These are phyloP conservation scores for Magallana angulata DNA, from an alignment of 1,140 invertebrate genomes.

Conservation along the genomic window DNA sequence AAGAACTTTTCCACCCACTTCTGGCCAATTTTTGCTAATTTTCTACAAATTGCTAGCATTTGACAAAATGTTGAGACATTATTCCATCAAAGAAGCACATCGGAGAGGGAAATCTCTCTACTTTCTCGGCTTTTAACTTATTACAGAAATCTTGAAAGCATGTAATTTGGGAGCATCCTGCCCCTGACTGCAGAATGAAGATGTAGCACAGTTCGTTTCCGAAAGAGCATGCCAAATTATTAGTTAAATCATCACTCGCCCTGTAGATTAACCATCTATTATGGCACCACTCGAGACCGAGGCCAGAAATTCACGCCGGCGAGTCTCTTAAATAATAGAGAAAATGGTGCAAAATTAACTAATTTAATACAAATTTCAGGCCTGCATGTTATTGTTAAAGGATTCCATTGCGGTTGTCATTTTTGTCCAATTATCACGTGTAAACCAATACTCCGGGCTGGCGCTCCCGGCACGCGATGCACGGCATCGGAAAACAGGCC, in stretches of 20 bases:
- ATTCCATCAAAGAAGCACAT: conserved; percentile 35
- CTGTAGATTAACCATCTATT: conserved; percentile 35
- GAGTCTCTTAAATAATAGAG: conserved; percentile 32
- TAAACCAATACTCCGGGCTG: conserved; percentile 29
- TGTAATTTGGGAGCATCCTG: conserved; percentile 39
- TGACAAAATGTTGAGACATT: conserved; percentile 34
- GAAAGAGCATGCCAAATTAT: conserved; percentile 40
- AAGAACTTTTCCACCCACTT: neutral
- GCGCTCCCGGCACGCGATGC: neutral
- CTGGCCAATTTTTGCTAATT: conserved; percentile 39
- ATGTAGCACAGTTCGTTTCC: conserved; percentile 39
- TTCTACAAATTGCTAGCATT: conserved; percentile 41
- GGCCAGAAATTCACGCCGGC: neutral
- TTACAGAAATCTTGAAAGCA: conserved; percentile 38
- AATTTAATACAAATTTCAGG: conserved; percentile 37
- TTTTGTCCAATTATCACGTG: conserved; percentile 30
- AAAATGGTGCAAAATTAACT: conserved; percentile 43
- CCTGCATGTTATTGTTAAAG: conserved; percentile 24
- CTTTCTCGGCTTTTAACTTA: conserved; percentile 39
- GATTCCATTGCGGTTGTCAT: conserved; percentile 26
- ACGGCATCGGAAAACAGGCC: neutral
- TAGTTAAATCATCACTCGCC: conserved; percentile 32
- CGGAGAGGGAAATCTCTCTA: neutral
- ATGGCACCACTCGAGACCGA: neutral
- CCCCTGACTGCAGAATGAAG: conserved; percentile 21